Evolutionary conservation across 1,140 invertebrate genomes (phyloP).

Genomic region (Trachelipus rathkii): DNA sequence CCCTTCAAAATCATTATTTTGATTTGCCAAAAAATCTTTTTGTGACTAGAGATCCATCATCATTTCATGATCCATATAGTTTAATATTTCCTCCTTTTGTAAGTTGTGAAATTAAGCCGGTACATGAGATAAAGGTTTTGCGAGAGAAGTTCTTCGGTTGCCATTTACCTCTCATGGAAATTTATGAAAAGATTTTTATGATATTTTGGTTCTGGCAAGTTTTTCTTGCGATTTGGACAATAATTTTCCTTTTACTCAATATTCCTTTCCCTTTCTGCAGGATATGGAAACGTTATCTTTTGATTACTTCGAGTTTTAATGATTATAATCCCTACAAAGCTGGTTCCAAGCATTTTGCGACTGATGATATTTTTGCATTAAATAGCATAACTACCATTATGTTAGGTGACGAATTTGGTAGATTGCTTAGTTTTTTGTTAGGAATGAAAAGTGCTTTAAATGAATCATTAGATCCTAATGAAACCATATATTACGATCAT

Average conservation of each 20-base stretch:
- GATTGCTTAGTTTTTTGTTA: neutral
- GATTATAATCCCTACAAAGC: neutral
- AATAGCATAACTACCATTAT: neutral
- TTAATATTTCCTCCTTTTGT: neutral
- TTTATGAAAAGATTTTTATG: slow-evolving; percentile 2
- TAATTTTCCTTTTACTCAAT: neutral
- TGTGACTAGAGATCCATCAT: neutral
- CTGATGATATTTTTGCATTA: neutral
- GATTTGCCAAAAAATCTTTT: neutral
- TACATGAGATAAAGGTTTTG: neutral
- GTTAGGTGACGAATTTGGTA: neutral
- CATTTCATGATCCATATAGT: neutral
- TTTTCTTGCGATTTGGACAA: neutral
- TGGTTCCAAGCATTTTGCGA: neutral
- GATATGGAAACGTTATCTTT: neutral
- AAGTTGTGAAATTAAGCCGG: neutral
- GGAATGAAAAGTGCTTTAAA: neutral
- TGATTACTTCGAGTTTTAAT: neutral
- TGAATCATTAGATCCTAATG: neutral
- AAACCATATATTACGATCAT: neutral
- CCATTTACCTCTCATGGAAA: neutral
- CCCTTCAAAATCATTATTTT: neutral
- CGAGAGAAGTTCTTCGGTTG: neutral
- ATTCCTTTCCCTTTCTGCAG: neutral
- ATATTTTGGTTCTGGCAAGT: neutral